A percentile compares a stretch with the other conserved stretches of the same genome.
Conservation (phyloP, 2,113 vertebrate species). For the Corapipo altera region DNA sequence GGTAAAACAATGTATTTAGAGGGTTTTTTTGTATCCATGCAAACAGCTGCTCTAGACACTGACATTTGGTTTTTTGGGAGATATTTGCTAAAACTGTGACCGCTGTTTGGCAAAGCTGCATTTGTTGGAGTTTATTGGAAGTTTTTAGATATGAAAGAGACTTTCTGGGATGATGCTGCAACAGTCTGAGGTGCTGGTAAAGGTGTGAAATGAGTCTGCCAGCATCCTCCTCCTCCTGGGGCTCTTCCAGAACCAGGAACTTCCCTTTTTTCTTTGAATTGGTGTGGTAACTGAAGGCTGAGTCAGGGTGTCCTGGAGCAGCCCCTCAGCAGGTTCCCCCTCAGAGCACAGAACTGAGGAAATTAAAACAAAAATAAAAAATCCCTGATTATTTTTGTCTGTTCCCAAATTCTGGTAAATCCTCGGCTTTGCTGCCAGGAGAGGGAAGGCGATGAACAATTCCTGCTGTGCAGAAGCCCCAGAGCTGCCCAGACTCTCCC, state of each 20-base stretch:
- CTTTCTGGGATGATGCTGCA: neutral
- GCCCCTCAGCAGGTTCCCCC: neutral
- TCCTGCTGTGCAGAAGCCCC: neutral
- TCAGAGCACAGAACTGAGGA: neutral
- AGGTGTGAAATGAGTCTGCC: neutral
- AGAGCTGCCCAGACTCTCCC: neutral
- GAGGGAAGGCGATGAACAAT: neutral
- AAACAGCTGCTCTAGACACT: fast-evolving
- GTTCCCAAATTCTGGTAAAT: neutral
- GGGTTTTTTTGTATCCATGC: neutral
- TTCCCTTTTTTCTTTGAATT: neutral
- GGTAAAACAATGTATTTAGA: neutral
- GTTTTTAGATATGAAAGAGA: neutral
- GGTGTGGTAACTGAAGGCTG: too few relatives aligned
- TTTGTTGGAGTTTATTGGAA: neutral
- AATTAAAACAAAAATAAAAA: too few relatives aligned
- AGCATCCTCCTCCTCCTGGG: neutral
- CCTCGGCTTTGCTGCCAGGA: fast-evolving
- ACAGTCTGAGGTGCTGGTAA: neutral
- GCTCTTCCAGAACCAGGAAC: neutral
- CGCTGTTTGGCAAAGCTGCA: neutral
- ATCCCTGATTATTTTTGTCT: neutral
- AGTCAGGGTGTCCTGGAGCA: neutral
- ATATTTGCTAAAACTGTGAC: fast-evolving
- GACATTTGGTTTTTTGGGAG: neutral